Conservation (phyloP, 2,797 vertebrate genomes). For the Paratrypauchen microcephalus region DNA sequence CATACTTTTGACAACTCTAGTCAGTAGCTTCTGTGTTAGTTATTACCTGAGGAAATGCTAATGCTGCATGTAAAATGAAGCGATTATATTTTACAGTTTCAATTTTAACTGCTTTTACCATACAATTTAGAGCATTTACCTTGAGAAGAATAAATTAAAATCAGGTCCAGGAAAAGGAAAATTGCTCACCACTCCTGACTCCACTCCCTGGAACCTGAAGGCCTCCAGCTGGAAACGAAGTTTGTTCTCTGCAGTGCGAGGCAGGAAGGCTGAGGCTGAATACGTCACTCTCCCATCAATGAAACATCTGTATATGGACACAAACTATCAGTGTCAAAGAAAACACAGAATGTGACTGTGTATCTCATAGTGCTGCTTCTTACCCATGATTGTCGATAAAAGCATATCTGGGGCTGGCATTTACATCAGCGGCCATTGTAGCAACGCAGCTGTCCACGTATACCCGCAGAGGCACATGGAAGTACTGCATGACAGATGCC, state of each 20-base stretch:
- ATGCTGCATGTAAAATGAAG: too few species aligned
- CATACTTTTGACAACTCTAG: too few species aligned
- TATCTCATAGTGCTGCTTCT: constrained; percentile 1
- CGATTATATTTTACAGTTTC: too few species aligned
- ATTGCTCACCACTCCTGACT: constrained; percentile 44
- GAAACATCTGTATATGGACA: constrained; percentile 59
- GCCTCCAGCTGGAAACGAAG: constrained; percentile 70
- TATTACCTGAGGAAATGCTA: too few species aligned
- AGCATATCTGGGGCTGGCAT: constrained; percentile 52
- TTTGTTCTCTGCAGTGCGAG: constrained; percentile 40
- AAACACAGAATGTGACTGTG: neutral
- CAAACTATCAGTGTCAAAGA: neutral
- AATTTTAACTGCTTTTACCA: too few species aligned
- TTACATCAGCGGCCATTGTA: constrained; percentile 29
- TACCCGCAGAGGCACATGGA: constrained; percentile 67
- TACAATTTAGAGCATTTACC: too few species aligned
- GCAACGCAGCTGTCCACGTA: constrained; percentile 68
- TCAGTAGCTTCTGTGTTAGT: too few species aligned
- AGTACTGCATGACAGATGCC: constrained; percentile 58
- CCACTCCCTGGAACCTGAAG: constrained; percentile 63
- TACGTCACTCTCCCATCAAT: constrained; percentile 62
- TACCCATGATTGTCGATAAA: constrained; percentile 71
- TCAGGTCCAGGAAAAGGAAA: too few species aligned
- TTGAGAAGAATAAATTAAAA: too few species aligned
- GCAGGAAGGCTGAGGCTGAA: constrained; percentile 58